Evolutionary conservation across 1,140 invertebrate genomes (phyloP).

Genomic region (Neomicropteryx cornuta): DNA sequence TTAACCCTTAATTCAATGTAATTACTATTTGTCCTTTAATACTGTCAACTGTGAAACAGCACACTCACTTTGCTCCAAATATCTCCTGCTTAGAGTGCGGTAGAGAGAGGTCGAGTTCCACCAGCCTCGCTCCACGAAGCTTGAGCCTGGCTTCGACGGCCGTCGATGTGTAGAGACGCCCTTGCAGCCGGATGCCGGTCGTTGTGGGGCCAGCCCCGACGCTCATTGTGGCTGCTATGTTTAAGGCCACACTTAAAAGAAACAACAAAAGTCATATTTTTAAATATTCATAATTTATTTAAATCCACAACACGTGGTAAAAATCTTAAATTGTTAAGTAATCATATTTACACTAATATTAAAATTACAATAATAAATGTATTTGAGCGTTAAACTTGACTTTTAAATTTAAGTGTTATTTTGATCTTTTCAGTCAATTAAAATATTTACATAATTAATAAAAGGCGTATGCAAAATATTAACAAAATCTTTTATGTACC

Average conservation of each 20-base stretch:
- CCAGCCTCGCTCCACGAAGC: constrained; percentile 52
- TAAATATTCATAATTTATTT: not conserved
- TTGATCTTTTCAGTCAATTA: too few species aligned
- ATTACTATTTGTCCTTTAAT: too few species aligned
- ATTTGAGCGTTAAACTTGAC: too few species aligned
- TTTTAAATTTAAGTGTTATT: too few species aligned
- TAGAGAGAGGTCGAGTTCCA: constrained; percentile 63
- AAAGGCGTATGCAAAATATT: too few species aligned
- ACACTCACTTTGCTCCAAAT: constrained; percentile 54
- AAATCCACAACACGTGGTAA: not conserved
- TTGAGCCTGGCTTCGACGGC: constrained; percentile 61
- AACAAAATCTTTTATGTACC: too few species aligned
- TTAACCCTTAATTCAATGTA: too few species aligned
- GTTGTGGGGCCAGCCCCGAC: constrained; percentile 63
- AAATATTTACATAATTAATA: too few species aligned
- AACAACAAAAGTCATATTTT: constrained; percentile 5
- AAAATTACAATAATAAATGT: too few species aligned
- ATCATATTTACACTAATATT: too few species aligned
- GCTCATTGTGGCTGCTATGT: constrained; percentile 69
- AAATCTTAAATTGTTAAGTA: constrained; percentile 1
- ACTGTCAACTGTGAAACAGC: too few species aligned
- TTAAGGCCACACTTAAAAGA: constrained; percentile 60
- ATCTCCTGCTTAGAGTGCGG: constrained; percentile 81
- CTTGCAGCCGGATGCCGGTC: constrained; percentile 69
- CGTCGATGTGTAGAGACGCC: constrained; percentile 73